Base-by-base conservation (phyloP, 1,140 invertebrate species). In the Maconellicoccus hirsutus region DNA sequence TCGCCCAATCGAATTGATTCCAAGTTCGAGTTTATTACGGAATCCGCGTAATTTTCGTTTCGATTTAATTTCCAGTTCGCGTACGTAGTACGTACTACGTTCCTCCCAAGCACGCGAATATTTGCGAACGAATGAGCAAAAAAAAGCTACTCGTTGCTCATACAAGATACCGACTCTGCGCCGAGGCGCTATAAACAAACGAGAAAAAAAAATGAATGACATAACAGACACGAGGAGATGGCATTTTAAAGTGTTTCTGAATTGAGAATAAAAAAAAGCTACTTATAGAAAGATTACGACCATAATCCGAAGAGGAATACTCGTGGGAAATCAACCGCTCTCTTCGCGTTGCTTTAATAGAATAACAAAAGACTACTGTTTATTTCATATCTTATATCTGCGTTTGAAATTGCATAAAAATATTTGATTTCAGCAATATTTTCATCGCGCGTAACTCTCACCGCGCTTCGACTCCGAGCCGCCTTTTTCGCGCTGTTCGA, bases 321-420 rank as follows among this genome's bases (percentile, higher is more conserved):
- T 8, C 42, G n/a, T 52, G 42, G 42, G 42, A 52, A 52, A 52
- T 52, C 42, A 52, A 52, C 42, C 42, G 42, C 42, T 14, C 42
- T 38, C n/a, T 52, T 52, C n/a, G 42, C 42, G n/a, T 52, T 16
- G 42, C 42, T 52, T 52, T 52, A 52, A 52, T 52, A 52, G 42
- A 52, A 52, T 52, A 52, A 52, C 42, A 52, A 52, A 52, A 52
- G 42, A 52, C 42, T 52, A 52, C 42, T 52, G 42, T 52, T 52
- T 52, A 52, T 52, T 52, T 52, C 42, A 52, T 52, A 52, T 52
- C 42, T 52, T 52, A 52, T 19, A 52, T 52, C 42, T 52, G 42
- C n/a, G 2, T 52, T 19, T 14, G 42, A 52, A 52, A 52, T 52
- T 52, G 4, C 42, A 52, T 52, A 52, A 52, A 52, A 52, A 52